Conservation (phyloP, 2,797 vertebrate species). For the Anguilla anguilla region DNA sequence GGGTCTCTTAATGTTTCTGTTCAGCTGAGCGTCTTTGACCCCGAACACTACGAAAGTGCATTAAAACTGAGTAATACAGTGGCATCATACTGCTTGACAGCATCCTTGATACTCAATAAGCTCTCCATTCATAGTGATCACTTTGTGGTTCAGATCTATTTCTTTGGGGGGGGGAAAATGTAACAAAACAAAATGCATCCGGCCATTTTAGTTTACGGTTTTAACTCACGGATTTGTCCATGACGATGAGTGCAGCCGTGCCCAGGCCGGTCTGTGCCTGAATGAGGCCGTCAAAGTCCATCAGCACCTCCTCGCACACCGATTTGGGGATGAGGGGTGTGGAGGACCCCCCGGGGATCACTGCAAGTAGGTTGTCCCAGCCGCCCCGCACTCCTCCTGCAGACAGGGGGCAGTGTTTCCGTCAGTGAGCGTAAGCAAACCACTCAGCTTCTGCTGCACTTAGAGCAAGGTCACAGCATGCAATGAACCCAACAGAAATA, state of each 20-base stretch:
- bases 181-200: no score
- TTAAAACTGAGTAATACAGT: no score
- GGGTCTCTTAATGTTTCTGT: not conserved
- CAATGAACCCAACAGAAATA: not conserved
- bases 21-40: not conserved
- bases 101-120: not conserved
- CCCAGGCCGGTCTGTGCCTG: slow-evolving; percentile 91
- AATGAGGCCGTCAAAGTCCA: slow-evolving; percentile 90
- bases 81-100: not conserved
- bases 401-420: not conserved
- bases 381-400: slow-evolving; percentile 84
- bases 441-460: not conserved
- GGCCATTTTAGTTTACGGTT: no score
- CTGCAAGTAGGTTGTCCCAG: slow-evolving; percentile 92
- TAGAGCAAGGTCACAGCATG: not conserved
- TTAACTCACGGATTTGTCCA: slow-evolving; percentile 89
- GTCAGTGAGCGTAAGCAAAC: not conserved
- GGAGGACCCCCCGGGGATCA: slow-evolving; percentile 92
- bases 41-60: not conserved
- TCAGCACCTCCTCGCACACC: slow-evolving; percentile 86
- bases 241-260: slow-evolving; percentile 89
- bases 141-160: no score
- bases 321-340: slow-evolving; percentile 85
- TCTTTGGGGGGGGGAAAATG: no score
- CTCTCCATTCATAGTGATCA: not conserved